phyloP scores from a whole-genome alignment of 2,797 vertebrate species.

The Tauraco hartlaubi region DNA sequence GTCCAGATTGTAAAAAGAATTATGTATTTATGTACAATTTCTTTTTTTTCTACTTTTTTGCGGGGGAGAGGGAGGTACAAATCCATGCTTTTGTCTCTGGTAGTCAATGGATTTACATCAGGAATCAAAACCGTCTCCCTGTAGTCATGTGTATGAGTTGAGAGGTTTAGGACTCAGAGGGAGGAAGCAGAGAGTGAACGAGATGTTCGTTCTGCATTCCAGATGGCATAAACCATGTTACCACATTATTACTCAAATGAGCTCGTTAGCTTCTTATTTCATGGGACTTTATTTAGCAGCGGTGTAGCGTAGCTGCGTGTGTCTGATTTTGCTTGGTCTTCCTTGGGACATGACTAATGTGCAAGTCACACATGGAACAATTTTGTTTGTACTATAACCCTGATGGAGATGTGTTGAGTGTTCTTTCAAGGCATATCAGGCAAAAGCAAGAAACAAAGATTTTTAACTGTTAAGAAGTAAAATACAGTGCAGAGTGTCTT shows the following conservation, averaged over 20 bases:
- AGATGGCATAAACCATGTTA: neutral
- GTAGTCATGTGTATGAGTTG: neutral
- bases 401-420: neutral
- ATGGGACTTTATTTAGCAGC: neutral
- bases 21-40: neutral
- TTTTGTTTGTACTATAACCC: neutral
- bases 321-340: neutral
- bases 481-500: neutral
- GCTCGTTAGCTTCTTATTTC: conserved; percentile 8
- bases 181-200: neutral
- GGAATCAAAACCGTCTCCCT: neutral
- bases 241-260: neutral
- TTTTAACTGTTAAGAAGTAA: neutral
- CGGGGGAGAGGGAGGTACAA: neutral
- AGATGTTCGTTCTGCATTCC: neutral
- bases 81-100: neutral
- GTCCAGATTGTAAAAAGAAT: conserved; percentile 12
- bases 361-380: neutral
- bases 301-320: neutral
- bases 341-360: neutral
- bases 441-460: neutral
- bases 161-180: neutral
- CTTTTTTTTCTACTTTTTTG: too few relatives aligned
- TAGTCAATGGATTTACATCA: neutral
- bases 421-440: neutral